Conservation (phyloP, 35 echinoderm and acorn worm genomes). For the Stichopus chloronotus region DNA sequence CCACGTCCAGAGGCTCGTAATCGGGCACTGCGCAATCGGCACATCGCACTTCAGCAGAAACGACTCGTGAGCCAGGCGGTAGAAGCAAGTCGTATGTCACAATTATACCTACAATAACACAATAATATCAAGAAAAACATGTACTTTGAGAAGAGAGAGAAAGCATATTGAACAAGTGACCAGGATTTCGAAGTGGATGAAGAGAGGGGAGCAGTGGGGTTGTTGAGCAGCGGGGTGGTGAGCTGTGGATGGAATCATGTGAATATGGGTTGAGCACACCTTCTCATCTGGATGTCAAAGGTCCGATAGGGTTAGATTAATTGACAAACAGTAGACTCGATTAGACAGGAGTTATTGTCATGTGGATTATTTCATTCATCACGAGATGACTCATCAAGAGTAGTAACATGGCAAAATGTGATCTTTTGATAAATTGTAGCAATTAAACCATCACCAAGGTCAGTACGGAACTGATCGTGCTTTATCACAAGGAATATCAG, state of each 20-base stretch:
- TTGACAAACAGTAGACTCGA: too few relatives aligned
- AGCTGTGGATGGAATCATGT: background rate
- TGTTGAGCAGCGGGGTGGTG: background rate
- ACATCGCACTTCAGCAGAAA: constrained; percentile 64
- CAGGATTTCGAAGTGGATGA: background rate
- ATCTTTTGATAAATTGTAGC: too few relatives aligned
- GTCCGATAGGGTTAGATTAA: too few relatives aligned
- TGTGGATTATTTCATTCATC: too few relatives aligned
- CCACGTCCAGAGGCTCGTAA: constrained; percentile 48
- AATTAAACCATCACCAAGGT: too few relatives aligned
- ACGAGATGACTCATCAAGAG: too few relatives aligned
- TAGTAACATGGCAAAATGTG: too few relatives aligned
- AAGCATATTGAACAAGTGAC: background rate
- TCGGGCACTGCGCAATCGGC: constrained; percentile 71
- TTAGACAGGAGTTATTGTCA: too few relatives aligned
- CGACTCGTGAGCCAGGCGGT: constrained; percentile 48
- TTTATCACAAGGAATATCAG: too few relatives aligned
- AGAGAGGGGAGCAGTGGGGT: background rate
- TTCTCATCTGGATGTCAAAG: too few relatives aligned
- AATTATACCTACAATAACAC: constrained; percentile 64
- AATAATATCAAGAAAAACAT: background rate
- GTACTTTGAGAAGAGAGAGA: background rate
- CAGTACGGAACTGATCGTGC: too few relatives aligned
- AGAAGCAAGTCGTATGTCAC: constrained; percentile 61
- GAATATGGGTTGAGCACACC: background rate